These are phyloP conservation scores for Brachypterus glaber DNA, from an alignment of 2,888 invertebrate genomes.

Conservation along the genomic window DNA sequence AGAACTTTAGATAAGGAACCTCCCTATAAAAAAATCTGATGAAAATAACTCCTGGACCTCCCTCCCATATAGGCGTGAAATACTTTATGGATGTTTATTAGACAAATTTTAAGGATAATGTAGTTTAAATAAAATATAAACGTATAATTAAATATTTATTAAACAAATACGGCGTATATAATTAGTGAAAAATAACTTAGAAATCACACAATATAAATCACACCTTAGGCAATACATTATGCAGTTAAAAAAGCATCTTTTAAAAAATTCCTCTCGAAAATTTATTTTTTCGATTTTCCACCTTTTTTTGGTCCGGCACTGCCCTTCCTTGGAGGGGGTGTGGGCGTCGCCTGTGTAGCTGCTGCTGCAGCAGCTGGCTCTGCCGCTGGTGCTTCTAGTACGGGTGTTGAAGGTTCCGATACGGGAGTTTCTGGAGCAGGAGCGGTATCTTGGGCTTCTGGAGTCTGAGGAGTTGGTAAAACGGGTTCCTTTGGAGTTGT, in stretches of 20 bases:
- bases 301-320: constrained; percentile 28
- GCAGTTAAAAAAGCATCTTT: background rate
- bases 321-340: constrained; percentile 38
- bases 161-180: background rate
- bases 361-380: constrained; percentile 12
- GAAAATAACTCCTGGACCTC: too few species aligned
- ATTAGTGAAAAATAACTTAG: background rate
- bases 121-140: too few species aligned
- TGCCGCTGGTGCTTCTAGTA: constrained; percentile 16
- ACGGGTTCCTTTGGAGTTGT: too few species aligned
- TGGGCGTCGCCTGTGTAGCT: constrained; percentile 21
- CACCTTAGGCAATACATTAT: constrained; percentile 1
- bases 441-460: constrained; percentile 10
- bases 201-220: constrained; percentile 1
- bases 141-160: background rate
- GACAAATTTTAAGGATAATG: too few species aligned
- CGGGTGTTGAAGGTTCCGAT: constrained; percentile 20
- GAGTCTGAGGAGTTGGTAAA: constrained; percentile 8
- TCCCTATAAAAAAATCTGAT: too few species aligned
- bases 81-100: too few species aligned
- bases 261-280: constrained; percentile 4
- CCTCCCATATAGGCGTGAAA: too few species aligned
- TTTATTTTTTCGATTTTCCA: constrained; percentile 27
- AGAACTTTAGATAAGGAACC: too few species aligned
- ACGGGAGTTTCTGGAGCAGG: background rate